Evolutionary conservation across 2,888 invertebrate genomes (phyloP), one percentile per base, ranked within the genome.

Genomic region (Ferdinandea cuprea): DNA sequence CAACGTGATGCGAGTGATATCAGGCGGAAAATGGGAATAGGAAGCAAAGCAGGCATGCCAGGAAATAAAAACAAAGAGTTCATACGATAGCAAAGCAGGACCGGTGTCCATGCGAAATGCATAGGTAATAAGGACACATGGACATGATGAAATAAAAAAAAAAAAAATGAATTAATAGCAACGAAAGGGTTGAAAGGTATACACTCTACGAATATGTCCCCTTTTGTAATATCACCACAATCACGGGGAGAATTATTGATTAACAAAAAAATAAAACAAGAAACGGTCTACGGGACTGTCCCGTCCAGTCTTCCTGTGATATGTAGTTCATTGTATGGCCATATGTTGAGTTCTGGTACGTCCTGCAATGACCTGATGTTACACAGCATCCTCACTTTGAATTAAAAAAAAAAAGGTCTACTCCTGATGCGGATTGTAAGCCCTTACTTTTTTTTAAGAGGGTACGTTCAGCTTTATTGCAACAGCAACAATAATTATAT

Each of bases 121-220:
- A 83, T 78, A 78, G 83, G 83, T 78, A 78, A 83, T 83, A 78
- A 83, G 83, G 78, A 78, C 83, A 83, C 40, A n/a, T n/a, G n/a
- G n/a, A n/a, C 66, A 66, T 66, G 83, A 81, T 81, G 69, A 58
- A 50, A 76, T 65, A 4, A 28, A 56, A 44, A 5, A 46, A 68
- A 32, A 65, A 65, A 72, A 72, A 63, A 2, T 11, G 40, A 76
- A 68, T 74, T 58, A 74, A 65, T 74, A 52, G 56, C 65, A 65
- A 28, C 71, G 81, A 81, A 83, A 83, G 83, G 83, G 83, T 83
- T 83, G 78, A 83, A 74, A 74, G 48, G 61, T 17, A 52, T 9
- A 66, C 40, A 42, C 28, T 19, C 44, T 54, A 72, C 68, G 72
- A 78, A 68, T 78, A 68, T 83, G 78, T 73, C 83, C 83, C 72